Evolutionary conservation across 2,888 invertebrate species (phyloP).

Genomic region (Mimachlamys varia): DNA sequence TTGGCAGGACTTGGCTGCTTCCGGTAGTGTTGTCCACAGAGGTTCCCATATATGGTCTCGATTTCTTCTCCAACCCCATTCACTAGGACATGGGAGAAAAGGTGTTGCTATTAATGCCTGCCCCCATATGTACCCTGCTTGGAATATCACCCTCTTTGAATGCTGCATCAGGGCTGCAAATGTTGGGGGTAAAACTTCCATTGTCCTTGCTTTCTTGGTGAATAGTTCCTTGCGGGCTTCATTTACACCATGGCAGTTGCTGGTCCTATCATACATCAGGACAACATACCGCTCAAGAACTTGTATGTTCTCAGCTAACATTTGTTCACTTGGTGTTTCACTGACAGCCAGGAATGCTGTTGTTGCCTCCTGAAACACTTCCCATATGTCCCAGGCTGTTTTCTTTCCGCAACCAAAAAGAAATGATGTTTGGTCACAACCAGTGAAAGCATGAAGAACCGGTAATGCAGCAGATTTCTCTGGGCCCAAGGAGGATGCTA

Average conservation of each 20-base stretch:
- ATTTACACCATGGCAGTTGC: constrained; percentile 48
- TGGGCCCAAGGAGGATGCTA: constrained; percentile 45
- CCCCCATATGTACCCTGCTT: constrained; percentile 54
- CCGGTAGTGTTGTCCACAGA: constrained; percentile 34
- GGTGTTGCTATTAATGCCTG: constrained; percentile 4
- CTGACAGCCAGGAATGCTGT: neutral
- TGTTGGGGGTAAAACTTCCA: constrained; percentile 58
- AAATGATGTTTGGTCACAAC: constrained; percentile 56
- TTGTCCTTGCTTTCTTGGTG: constrained; percentile 41
- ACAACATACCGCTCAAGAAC: constrained; percentile 57
- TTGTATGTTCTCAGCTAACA: neutral
- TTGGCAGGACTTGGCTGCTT: constrained; percentile 36
- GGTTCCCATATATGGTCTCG: neutral
- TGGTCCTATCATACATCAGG: constrained; percentile 57
- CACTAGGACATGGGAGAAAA: too few relatives aligned
- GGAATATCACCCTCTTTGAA: constrained; percentile 53
- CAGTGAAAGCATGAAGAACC: constrained; percentile 56
- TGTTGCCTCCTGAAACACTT: neutral
- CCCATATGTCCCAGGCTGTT: constrained; percentile 48
- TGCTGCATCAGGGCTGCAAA: constrained; percentile 57
- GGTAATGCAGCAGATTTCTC: constrained; percentile 46
- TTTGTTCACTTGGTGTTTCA: neutral
- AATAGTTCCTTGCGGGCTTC: constrained; percentile 56
- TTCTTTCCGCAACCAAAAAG: constrained; percentile 47
- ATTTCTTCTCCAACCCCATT: constrained; percentile 42